Conservation (phyloP, 2,113 vertebrate species). For the Chinchilla lanigera region DNA sequence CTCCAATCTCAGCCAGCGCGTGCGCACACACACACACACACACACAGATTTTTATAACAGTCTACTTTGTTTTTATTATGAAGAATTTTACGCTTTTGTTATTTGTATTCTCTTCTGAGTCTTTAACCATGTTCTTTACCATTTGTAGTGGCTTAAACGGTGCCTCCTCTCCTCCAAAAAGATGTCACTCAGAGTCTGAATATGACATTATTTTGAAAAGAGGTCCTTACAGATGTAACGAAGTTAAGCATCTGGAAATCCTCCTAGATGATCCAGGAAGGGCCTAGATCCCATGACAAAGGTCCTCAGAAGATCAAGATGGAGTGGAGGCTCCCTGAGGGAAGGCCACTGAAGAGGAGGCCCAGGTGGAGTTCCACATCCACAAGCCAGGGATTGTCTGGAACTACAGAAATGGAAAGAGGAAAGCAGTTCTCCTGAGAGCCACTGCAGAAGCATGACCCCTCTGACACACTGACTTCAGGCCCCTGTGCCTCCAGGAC, state of each 20-base stretch:
- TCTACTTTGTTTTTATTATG: not conserved
- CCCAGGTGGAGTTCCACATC: not conserved
- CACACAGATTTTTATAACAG: not conserved
- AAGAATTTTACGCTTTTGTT: not conserved
- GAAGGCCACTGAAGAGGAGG: not conserved
- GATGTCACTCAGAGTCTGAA: not conserved
- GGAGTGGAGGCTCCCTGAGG: not conserved
- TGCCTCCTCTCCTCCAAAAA: not conserved
- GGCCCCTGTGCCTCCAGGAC: not conserved
- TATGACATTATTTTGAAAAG: not conserved
- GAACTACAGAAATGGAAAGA: not conserved
- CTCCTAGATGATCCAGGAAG: not conserved
- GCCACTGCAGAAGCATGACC: not conserved
- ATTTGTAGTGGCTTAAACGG: not conserved
- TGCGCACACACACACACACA: not conserved
- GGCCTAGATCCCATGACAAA: not conserved
- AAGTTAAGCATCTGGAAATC: not conserved
- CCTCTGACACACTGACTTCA: not conserved
- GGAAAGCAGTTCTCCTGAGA: not conserved
- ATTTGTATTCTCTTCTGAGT: slow-evolving; percentile 16
- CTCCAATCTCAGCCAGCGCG: not conserved
- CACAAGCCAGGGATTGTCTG: not conserved
- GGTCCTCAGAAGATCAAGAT: not conserved
- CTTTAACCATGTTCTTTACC: not conserved
- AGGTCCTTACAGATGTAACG: not conserved